Percentiles rank a stretch among this genome's conserved stretches.
Evolutionary conservation across 2,113 vertebrate species (phyloP).

Genomic region (Progne subis): DNA sequence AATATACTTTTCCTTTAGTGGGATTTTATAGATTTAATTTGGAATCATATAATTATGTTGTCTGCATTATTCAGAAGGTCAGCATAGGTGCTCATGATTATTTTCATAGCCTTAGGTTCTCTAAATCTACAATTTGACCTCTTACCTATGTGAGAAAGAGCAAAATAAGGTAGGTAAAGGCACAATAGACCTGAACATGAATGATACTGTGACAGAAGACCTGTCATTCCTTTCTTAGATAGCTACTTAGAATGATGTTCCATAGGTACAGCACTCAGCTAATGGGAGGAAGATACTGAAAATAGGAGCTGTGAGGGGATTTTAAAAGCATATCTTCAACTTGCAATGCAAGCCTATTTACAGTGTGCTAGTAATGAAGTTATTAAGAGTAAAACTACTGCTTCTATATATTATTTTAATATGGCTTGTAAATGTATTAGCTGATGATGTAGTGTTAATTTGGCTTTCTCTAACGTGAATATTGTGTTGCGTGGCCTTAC

Average conservation of each 20-base stretch:
- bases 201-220: not conserved
- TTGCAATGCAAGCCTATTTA: not conserved
- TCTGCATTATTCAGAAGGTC: not conserved
- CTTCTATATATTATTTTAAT: not conserved
- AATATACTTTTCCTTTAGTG: not conserved
- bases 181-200: not conserved
- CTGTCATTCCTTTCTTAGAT: not conserved
- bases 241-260: not conserved
- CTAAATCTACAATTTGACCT: not conserved
- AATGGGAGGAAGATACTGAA: not conserved
- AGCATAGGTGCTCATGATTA: not conserved
- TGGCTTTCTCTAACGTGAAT: not conserved
- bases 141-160: not conserved
- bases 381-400: not conserved
- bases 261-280: not conserved
- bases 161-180: not conserved
- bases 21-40: constrained; percentile 1
- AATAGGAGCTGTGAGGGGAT: not conserved
- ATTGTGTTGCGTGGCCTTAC: not conserved
- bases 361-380: not conserved
- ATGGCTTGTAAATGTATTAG: not conserved
- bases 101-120: not conserved
- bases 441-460: not conserved
- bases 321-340: not conserved
- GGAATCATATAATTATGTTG: not conserved